A percentile compares a stretch with the other conserved stretches of the same genome.
phyloP scores from a whole-genome alignment of 1,140 invertebrate genomes.

The Pissodes strobi region DNA sequence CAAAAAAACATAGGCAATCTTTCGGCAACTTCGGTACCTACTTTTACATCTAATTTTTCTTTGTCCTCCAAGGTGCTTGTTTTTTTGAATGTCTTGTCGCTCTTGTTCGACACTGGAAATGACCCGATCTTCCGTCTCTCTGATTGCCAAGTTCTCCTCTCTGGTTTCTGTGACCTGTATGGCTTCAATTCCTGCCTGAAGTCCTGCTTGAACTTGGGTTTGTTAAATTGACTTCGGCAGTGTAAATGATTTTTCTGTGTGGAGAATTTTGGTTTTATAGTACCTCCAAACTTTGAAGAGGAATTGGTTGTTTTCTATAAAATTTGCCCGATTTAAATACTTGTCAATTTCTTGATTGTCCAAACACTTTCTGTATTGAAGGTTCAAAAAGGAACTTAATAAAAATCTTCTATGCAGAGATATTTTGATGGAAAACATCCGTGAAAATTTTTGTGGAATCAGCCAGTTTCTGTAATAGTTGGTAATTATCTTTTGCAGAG shows the following conservation, averaged over 20 bases:
- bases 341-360: neutral
- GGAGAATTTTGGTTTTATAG: too few relatives aligned
- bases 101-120: neutral
- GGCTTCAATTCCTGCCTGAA: neutral
- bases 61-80: neutral
- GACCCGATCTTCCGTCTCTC: neutral
- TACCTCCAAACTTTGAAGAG: neutral
- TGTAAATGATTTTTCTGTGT: neutral
- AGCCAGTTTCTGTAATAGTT: too few relatives aligned
- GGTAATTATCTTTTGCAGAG: too few relatives aligned
- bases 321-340: neutral
- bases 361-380: neutral
- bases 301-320: neutral
- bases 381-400: neutral
- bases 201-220: too few relatives aligned
- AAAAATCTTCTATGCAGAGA: too few relatives aligned
- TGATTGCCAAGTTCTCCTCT: neutral
- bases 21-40: neutral
- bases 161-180: neutral
- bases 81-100: neutral
- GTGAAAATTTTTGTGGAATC: neutral
- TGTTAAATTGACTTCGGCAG: too few relatives aligned
- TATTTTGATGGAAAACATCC: neutral
- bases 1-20: neutral
- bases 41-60: neutral